Evolutionary conservation across 2,113 vertebrate species (phyloP), one percentile per base, ranked within the genome.

Genomic region (Halcyon malimbica): DNA sequence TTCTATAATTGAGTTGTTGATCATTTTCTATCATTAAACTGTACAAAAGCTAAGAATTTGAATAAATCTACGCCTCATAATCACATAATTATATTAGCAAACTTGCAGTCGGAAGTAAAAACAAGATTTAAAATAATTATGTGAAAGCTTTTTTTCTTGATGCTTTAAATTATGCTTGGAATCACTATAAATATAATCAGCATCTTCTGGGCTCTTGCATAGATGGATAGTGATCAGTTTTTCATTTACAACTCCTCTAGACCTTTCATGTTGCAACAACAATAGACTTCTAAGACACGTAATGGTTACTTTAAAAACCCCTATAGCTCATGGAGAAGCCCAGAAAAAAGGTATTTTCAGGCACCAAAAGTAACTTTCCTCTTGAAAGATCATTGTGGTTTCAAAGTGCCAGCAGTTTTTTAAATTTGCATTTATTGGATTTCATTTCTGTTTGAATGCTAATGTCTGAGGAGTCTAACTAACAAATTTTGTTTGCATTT

Each of bases 381-480:
- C 5, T 75, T 87, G 63, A 82, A 71, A 68, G 15, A 56, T 24
- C 8, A 17, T 74, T 91, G 75, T 54, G 4, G 7, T 85, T 94
- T 90, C 65, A 48, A 76, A 89, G 28, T 76, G 39, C 21, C 15
- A 11, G 4, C 23, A 85, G n/a, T 76, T 33, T 75, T 92, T 89
- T 83, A 54, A 68, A 91, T 93, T 91, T 89, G 15, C 5, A 3
- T 91, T 84, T 71, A 82, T 79, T 73, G 18, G 20, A 87, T 95
- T 94, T 89, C 39, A 53, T 29, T 94, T 86, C 51, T 87, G n/a
- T 94, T 93, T 85, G 33, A 85, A 76, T 84, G 62, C 11, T 89
- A 62, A 33, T 60, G 57, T 81, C 51, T 89, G 64, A 91, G 42
- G 17, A 93, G 8, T 75, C 29, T 75, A 63, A 42, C 51, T 41